A percentile compares a stretch with the other conserved stretches of the same genome.
These are phyloP conservation scores for Silurus meridionalis DNA, from an alignment of 2,113 vertebrate genomes.

Conservation along the genomic window DNA sequence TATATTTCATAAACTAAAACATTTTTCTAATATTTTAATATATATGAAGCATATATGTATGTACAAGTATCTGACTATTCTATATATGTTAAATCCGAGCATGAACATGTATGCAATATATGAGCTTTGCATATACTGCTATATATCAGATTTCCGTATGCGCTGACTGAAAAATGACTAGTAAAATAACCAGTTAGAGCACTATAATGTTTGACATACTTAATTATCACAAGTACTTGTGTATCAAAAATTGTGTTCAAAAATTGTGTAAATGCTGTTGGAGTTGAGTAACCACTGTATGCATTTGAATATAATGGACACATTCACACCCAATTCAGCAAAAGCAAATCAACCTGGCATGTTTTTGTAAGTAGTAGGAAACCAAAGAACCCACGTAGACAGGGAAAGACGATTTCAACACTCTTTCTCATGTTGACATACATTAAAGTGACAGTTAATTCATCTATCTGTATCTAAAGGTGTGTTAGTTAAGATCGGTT, in stretches of 20 bases:
- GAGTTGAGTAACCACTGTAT: not conserved
- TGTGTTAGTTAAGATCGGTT: not conserved
- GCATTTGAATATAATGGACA: not conserved
- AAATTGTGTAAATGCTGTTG: not conserved
- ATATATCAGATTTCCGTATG: too few relatives aligned
- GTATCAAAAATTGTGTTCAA: not conserved
- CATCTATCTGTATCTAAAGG: not conserved
- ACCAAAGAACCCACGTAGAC: not conserved
- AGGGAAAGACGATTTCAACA: not conserved
- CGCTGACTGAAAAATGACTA: not conserved
- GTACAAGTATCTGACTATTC: too few relatives aligned
- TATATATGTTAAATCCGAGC: too few relatives aligned
- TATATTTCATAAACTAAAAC: too few relatives aligned
- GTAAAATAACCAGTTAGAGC: not conserved
- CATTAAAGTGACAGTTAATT: not conserved
- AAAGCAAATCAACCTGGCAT: not conserved
- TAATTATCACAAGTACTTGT: not conserved
- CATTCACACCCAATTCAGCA: not conserved
- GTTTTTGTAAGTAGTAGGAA: not conserved
- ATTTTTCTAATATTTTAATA: too few relatives aligned
- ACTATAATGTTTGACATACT: not conserved
- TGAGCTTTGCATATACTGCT: too few relatives aligned
- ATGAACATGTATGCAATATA: too few relatives aligned
- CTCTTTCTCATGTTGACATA: not conserved
- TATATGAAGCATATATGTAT: too few relatives aligned